Evolutionary conservation across 2,888 invertebrate species (phyloP), one percentile per base, ranked within the genome.

Genomic region (Napeogenes sylphis): DNA sequence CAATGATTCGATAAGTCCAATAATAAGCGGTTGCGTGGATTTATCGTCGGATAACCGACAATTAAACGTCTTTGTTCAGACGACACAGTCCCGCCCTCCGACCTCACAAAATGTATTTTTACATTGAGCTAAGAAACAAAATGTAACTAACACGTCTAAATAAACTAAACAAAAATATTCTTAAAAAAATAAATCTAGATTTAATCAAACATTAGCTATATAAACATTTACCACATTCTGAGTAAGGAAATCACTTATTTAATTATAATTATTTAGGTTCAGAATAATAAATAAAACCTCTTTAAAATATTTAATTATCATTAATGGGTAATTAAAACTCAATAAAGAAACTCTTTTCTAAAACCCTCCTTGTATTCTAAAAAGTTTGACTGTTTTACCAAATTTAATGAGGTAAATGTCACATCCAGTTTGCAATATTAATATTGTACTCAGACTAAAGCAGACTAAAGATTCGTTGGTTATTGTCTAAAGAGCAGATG

Each of bases 41-140:
- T 87, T 87, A 88, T 87, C 80, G 83, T 68, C 79, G 76, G 80
- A 78, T 81, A 86, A 83, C 88, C 87, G 74, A 80, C 85, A 89
- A 90, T 90, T 90, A 90, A 85, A 84, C 80, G 82, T 84, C 88
- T 87, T 86, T 87, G 87, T 88, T 85, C 79, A 76, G 68, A 70
- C 73, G 68, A 69, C 69, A 70, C 70, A 69, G 72, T 74, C 69
- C 71, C 73, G 68, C 77, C 78, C 70, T 62, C 64, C 58, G 80
- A 78, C 80, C 80, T 72, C 78, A 77, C 80, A 77, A 75, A 76
- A 78, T 74, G 76, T 69, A 68, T 66, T 68, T 62, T 56, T 58
- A 70, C 75, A 71, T 68, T 60, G 70, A 71, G 69, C 66, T 65
- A 73, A 58, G 70, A 71, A 72, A 61, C 65, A 55, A 57, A 8